phyloP scores from a whole-genome alignment of 1,140 invertebrate genomes.

The Saccostrea glomerata region DNA sequence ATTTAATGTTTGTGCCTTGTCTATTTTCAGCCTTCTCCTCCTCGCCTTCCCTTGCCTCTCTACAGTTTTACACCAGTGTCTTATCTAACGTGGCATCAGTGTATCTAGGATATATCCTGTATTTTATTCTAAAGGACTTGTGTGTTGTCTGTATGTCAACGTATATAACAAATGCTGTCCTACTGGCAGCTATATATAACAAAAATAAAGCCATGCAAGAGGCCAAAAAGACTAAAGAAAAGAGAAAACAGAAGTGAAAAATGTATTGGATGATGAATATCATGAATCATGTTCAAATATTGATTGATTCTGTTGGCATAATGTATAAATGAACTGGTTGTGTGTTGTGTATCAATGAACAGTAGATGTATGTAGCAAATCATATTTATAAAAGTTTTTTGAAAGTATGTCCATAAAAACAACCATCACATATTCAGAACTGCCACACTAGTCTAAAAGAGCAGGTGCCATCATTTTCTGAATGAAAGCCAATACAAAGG shows the following conservation, averaged over 20 bases:
- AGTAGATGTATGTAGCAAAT: too few relatives aligned
- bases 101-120: slow-evolving; percentile 3
- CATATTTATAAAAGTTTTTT: too few relatives aligned
- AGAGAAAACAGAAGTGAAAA: slow-evolving; percentile 18
- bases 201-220: slow-evolving; percentile 5
- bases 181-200: background rate
- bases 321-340: background rate
- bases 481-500: too few relatives aligned
- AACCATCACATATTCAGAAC: too few relatives aligned
- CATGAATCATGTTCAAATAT: too few relatives aligned
- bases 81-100: slow-evolving; percentile 7
- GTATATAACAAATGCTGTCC: slow-evolving; percentile 12
- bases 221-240: background rate
- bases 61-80: background rate
- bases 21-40: slow-evolving; percentile 26
- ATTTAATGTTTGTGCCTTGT: background rate
- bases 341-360: background rate
- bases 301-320: background rate
- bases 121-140: background rate
- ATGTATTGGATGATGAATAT: background rate
- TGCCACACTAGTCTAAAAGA: too few relatives aligned
- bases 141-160: slow-evolving; percentile 9
- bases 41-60: background rate
- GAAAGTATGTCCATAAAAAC: too few relatives aligned
- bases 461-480: too few relatives aligned